phyloP scores from a whole-genome alignment of 1,140 invertebrate species.

The Drosophila navojoa region DNA sequence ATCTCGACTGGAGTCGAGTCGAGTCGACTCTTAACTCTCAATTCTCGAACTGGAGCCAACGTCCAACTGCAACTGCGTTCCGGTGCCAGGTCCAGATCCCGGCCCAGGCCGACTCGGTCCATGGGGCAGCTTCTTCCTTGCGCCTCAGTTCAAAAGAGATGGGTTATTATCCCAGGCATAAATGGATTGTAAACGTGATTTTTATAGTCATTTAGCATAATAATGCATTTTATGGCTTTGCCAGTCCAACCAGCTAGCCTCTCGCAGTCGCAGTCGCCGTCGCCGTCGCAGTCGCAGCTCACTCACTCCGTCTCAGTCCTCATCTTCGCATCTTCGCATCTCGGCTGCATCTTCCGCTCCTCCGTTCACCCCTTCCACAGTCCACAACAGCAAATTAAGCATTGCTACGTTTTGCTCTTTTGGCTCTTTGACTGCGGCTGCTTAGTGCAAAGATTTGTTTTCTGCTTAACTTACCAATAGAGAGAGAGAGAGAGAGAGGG shows the following conservation, averaged over 20 bases:
- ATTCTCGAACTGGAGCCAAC: background rate
- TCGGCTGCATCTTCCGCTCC: slow-evolving; percentile 7
- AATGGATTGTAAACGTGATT: slow-evolving; percentile 84
- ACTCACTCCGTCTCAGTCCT: background rate
- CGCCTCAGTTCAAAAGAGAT: slow-evolving; percentile 65
- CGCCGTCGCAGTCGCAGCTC: background rate
- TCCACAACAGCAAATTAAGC: slow-evolving; percentile 52
- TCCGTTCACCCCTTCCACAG: slow-evolving; percentile 20
- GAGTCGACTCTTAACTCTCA: background rate
- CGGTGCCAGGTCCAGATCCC: background rate
- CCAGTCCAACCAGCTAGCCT: slow-evolving; percentile 33
- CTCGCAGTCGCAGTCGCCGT: background rate
- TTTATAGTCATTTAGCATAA: slow-evolving; percentile 84
- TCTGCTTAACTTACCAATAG: slow-evolving; percentile 15
- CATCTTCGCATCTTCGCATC: slow-evolving; percentile 2
- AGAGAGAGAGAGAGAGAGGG: slow-evolving; percentile 1
- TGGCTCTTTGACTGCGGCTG: slow-evolving; percentile 46
- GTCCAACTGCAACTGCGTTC: background rate
- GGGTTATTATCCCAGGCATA: slow-evolving; percentile 84
- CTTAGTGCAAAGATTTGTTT: slow-evolving; percentile 67
- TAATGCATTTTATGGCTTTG: slow-evolving; percentile 82
- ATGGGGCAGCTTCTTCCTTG: slow-evolving; percentile 43
- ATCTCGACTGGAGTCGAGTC: background rate
- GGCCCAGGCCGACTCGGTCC: background rate
- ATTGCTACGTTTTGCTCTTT: slow-evolving; percentile 50